Conservation (phyloP, 2,888 invertebrate species). For the Pherbina coryleti region DNA sequence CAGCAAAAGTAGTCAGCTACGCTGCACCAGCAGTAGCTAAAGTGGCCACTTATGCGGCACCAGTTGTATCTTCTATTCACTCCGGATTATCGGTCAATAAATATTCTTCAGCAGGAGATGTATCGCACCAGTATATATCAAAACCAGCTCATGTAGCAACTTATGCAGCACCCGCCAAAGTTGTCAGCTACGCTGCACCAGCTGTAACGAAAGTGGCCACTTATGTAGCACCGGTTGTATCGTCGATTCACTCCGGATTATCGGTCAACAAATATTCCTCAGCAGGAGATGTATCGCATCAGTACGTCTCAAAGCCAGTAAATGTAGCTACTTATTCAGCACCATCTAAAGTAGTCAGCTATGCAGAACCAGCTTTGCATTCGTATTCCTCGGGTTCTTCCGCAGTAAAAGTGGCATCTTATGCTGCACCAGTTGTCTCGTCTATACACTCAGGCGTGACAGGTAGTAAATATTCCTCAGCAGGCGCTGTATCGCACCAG, state of each 20-base stretch:
- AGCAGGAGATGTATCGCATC: slow-evolving; percentile 26
- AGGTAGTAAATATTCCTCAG: slow-evolving; percentile 35
- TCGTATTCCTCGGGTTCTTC: slow-evolving; percentile 39
- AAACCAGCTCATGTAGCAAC: slow-evolving; percentile 47
- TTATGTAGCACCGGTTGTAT: slow-evolving; percentile 42
- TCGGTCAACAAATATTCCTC: slow-evolving; percentile 42
- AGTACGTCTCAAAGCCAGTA: slow-evolving; percentile 38
- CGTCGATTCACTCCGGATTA: slow-evolving; percentile 26
- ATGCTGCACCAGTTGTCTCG: slow-evolving; percentile 25
- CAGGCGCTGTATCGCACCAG: slow-evolving; percentile 51
- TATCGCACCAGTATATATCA: slow-evolving; percentile 30
- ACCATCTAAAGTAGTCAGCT: neutral
- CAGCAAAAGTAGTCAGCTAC: slow-evolving; percentile 44
- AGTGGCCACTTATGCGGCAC: slow-evolving; percentile 46
- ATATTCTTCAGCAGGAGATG: slow-evolving; percentile 30
- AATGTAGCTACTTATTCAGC: slow-evolving; percentile 46
- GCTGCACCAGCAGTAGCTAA: slow-evolving; percentile 22
- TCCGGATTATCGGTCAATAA: slow-evolving; percentile 29
- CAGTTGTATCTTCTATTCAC: slow-evolving; percentile 39
- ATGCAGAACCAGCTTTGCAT: neutral
- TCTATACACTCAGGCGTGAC: neutral
- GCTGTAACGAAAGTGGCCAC: neutral
- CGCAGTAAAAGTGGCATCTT: neutral
- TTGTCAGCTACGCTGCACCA: slow-evolving; percentile 39
- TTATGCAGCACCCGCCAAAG: slow-evolving; percentile 46